These are phyloP conservation scores for Eremophila alpestris DNA, from an alignment of 2,797 vertebrate species.

Conservation along the genomic window DNA sequence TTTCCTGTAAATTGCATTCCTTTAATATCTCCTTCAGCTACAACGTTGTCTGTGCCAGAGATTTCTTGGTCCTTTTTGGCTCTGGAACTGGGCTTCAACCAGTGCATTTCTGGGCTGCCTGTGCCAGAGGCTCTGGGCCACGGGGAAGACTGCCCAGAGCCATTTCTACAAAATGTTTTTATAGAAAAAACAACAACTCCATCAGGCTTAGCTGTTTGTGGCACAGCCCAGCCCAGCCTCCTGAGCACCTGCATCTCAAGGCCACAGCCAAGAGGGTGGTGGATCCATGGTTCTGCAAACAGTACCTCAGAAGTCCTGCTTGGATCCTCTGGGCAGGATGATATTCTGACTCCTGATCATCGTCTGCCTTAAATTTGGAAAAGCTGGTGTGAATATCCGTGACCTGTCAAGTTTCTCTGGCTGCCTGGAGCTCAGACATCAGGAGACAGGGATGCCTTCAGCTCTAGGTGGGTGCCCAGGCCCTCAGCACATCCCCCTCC, in stretches of 20 bases:
- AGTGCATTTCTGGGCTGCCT: rapidly evolving
- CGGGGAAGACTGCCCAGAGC: rapidly evolving
- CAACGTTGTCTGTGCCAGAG: not conserved
- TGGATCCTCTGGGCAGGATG: not conserved
- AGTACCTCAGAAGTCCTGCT: not conserved
- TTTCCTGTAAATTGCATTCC: not conserved
- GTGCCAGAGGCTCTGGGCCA: not conserved
- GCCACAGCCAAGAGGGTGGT: not conserved
- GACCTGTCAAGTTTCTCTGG: not conserved
- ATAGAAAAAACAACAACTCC: not conserved
- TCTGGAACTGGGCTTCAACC: not conserved
- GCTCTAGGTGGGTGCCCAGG: not conserved
- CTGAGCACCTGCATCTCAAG: not conserved
- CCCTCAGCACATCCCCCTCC: not conserved
- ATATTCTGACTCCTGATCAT: not conserved
- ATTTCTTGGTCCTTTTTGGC: not conserved
- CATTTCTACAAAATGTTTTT: not conserved
- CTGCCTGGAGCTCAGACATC: not conserved
- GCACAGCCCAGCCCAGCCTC: not conserved
- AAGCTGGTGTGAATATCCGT: not conserved
- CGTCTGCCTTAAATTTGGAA: not conserved
- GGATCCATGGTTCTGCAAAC: not conserved
- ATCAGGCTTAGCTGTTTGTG: not conserved
- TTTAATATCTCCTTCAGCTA: not conserved
- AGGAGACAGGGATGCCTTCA: not conserved